Evolutionary conservation across 2,888 invertebrate species (phyloP), one percentile per base, ranked within the genome.

Genomic region (Schizotus pectinicornis): DNA sequence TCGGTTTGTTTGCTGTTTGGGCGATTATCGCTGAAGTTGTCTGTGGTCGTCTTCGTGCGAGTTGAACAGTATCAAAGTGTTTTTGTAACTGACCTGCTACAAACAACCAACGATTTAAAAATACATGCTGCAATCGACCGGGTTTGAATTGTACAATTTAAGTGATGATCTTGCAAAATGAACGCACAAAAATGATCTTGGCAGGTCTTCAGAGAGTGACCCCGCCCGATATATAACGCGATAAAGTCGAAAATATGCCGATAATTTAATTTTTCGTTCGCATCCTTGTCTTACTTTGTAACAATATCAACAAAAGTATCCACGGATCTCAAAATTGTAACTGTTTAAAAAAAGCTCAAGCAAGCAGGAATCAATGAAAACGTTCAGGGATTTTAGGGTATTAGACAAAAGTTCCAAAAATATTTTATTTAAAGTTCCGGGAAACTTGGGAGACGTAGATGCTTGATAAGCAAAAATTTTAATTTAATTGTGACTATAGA

Each of bases 21-120:
- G 22, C 22, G 22, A 22, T 22, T 22, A 22, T 22, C 22, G 22
- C 22, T 22, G n/a, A n/a, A n/a, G 41, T 41, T 22, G 41, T 41
- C 41, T 41, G 41, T 41, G 8, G 6, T 11, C 9, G 33, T 31
- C 33, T 11, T 35, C 2, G n/a, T 9, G 11, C 6, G n/a, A 35
- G 11, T 9, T 39, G 2, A 7, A 39, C 8, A 8, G 7, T 30
- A 13, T 52, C 51, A 46, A 22, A 55, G 47, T 63, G 61, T 65
- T 59, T 55, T 63, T 58, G 62, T 65, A 59, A 65, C 65, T 65
- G 65, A 65, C 65, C 65, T 65, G 60, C 59, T 53, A 56, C 63
- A 62, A 54, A 49, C 54, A n/a, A 57, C 37, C 43, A 56, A 51
- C 51, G 22, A 22, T 59, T 55, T 62, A 56, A 52, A 64, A 61